Evolutionary conservation across 64 coral and sea anemone genomes (phyloP).

Genomic region (Anthopleura sola): DNA sequence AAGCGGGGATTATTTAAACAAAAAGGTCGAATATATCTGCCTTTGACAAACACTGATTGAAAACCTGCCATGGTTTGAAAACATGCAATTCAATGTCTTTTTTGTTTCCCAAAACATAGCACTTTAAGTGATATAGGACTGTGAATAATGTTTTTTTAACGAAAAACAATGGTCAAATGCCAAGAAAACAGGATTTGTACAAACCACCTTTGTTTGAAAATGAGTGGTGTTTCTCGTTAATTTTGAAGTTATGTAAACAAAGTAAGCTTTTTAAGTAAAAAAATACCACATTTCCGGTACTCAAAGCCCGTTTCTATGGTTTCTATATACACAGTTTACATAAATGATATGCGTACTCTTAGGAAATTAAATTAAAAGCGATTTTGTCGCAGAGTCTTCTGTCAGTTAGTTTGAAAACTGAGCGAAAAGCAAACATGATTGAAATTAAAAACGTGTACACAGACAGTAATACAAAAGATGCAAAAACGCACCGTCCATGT

Average conservation of each 20-base stretch:
- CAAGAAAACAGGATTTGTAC: neutral
- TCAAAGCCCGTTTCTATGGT: neutral
- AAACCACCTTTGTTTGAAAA: neutral
- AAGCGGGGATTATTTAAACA: slow-evolving; percentile 27
- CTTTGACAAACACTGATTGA: slow-evolving; percentile 5
- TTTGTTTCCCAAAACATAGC: slow-evolving; percentile 7
- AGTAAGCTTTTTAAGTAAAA: neutral
- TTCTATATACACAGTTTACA: neutral
- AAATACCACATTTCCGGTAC: slow-evolving; percentile 1
- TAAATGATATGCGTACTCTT: neutral
- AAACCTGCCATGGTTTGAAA: slow-evolving; percentile 13
- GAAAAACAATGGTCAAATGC: neutral
- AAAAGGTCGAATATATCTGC: slow-evolving; percentile 17
- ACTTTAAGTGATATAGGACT: slow-evolving; percentile 3
- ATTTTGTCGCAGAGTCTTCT: neutral
- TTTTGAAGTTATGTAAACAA: slow-evolving; percentile 10
- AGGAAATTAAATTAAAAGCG: neutral
- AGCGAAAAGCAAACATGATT: neutral
- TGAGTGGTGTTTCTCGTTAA: neutral
- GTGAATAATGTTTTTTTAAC: neutral
- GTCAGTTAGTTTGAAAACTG: neutral
- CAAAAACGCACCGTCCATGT: too few species aligned
- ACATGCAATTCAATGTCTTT: neutral
- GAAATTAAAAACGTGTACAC: neutral
- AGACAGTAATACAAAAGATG: neutral